Evolutionary conservation across 1,140 invertebrate genomes (phyloP).

Genomic region (Limonius californicus): DNA sequence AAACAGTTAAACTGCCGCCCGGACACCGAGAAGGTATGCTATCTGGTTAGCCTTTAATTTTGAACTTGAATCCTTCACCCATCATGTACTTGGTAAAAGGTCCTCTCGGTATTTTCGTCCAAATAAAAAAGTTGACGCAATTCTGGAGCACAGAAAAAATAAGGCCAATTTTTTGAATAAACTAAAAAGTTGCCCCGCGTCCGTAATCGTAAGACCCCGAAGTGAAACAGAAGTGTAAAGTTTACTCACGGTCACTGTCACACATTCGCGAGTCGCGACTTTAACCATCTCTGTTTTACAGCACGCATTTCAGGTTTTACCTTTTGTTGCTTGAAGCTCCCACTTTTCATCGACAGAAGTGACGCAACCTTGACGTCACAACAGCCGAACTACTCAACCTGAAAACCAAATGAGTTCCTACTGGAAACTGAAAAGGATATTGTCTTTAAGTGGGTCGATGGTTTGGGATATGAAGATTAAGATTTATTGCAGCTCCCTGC

Average conservation of each 20-base stretch:
- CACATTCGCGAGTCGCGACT: conserved; percentile 22
- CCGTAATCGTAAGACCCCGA: conserved; percentile 1
- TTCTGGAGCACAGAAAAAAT: background rate
- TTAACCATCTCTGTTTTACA: background rate
- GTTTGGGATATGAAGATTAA: no score
- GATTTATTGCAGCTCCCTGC: no score
- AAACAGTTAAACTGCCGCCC: no score
- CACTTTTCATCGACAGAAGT: conserved; percentile 13
- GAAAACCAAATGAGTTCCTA: background rate
- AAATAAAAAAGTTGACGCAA: no score
- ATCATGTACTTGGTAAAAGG: no score
- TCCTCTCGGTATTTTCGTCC: no score
- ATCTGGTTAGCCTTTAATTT: no score
- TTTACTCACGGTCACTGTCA: conserved; percentile 33
- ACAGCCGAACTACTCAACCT: background rate
- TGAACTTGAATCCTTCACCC: no score
- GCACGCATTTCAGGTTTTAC: conserved; percentile 8
- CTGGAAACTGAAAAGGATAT: background rate
- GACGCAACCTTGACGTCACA: conserved; percentile 4
- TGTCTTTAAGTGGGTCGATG: background rate
- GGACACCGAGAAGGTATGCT: no score
- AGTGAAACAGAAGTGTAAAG: conserved; percentile 26
- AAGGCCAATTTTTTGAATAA: background rate
- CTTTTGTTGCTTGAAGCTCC: conserved; percentile 16
- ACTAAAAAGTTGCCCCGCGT: background rate